phyloP scores from a whole-genome alignment of 2,888 invertebrate genomes.

The Adineta ricciae region DNA sequence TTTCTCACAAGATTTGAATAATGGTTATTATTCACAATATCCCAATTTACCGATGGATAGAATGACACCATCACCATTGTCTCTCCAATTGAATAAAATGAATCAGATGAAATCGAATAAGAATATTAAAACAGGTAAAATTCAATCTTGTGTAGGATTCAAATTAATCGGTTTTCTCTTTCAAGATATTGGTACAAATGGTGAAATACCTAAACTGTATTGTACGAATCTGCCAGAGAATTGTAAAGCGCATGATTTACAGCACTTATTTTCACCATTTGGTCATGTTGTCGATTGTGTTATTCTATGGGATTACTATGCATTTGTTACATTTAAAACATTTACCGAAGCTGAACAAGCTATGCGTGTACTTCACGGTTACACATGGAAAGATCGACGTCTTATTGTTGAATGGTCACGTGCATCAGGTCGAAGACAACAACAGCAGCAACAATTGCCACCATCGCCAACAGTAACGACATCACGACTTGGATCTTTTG shows the following conservation, averaged over 20 bases:
- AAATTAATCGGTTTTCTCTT: background rate
- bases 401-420: conserved; percentile 29
- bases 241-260: conserved; percentile 26
- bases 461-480: background rate
- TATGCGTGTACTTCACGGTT: conserved; percentile 25
- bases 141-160: background rate
- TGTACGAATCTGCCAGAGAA: conserved; percentile 30
- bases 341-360: conserved; percentile 30
- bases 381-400: conserved; percentile 26
- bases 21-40: background rate
- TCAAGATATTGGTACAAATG: background rate
- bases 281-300: conserved; percentile 31
- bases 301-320: conserved; percentile 32
- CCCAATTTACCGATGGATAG: background rate
- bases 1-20: background rate
- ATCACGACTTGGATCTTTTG: background rate
- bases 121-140: background rate
- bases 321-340: conserved; percentile 26
- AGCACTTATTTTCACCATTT: conserved; percentile 23
- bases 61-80: background rate
- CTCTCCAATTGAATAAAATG: background rate
- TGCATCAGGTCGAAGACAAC: conserved; percentile 5
- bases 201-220: conserved; percentile 26
- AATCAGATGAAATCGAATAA: background rate
- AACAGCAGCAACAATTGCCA: background rate